Evolutionary conservation across 2,113 vertebrate species (phyloP).

Genomic region (Megaleporinus macrocephalus): DNA sequence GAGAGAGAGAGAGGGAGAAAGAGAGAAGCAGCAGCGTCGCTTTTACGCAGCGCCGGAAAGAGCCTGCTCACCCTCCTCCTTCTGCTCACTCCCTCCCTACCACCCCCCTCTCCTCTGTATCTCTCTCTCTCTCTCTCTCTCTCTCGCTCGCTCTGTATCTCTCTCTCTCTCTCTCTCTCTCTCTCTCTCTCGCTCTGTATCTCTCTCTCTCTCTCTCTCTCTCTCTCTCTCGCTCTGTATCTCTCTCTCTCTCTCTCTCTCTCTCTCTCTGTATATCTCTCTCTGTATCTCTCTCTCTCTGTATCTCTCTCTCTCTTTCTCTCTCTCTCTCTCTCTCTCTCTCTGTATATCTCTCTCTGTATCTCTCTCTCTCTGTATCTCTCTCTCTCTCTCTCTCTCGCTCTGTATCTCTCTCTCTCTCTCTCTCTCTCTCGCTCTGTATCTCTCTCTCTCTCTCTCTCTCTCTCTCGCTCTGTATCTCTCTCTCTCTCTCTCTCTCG

Average conservation of each 20-base stretch:
- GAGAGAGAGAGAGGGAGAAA: too few relatives aligned
- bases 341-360: constrained; percentile 58
- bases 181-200: constrained; percentile 61
- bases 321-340: constrained; percentile 38
- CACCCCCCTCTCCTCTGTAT: constrained; percentile 59
- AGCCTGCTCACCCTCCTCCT: constrained; percentile 62
- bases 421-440: constrained; percentile 57
- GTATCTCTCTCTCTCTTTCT: constrained; percentile 60
- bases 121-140: constrained; percentile 52
- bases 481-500: constrained; percentile 42
- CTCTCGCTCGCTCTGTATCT: constrained; percentile 58
- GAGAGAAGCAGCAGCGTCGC: constrained; percentile 6
- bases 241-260: constrained; percentile 41
- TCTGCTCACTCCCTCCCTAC: constrained; percentile 62
- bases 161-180: constrained; percentile 38
- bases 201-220: constrained; percentile 41
- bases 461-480: constrained; percentile 59
- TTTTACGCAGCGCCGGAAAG: constrained; percentile 57
- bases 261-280: constrained; percentile 59
- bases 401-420: constrained; percentile 53
- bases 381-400: too few relatives aligned
- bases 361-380: constrained; percentile 40
- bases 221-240: constrained; percentile 60
- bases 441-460: constrained; percentile 38
- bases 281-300: constrained; percentile 33